Evolutionary conservation across 1,140 invertebrate genomes (phyloP), one percentile per base, ranked within the genome.

Genomic region (Araneus ventricosus): DNA sequence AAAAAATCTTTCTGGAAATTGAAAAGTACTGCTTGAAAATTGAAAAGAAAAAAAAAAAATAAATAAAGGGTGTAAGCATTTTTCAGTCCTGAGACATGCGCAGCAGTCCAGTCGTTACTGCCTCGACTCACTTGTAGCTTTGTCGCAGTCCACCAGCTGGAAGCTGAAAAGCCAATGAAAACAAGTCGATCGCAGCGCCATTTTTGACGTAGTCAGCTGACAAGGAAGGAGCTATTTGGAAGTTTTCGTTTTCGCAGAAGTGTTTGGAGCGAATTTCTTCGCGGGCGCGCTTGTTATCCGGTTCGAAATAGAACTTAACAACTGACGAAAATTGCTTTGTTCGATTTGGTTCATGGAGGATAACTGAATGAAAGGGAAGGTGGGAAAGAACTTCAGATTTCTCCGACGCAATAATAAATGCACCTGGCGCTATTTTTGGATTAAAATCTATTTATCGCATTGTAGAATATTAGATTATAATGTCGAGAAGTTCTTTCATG

Each of bases 101-200:
- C 80, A 30, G 59, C 27, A 41, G 30, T 39, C 17, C 61, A 88
- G 24, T 37, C 30, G 17, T 75, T 75, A 75, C 67, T 75, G 10
- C 30, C 14, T 20, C 3, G 30, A 67, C 30, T 37, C 27, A 20
- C 14, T 20, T 30, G 67, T 75, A 14, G 67, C 30, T 52, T 52
- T 75, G 67, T 30, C 67, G 67, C 67, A 75, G 67, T 70, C 88
- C 10, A 41, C 57, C 37, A 70, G 59, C 87, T 90, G 88, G 30
- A 41, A 80, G 41, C 67, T 30, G 88, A 24, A 27, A n/a, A 84
- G 34, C 88, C 88, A 90, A 90, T 90, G 27, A 90, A 79, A 90
- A 79, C 63, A 59, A 90, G 59, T 37, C 88, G 88, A 41, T 59
- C 20, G 17, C 70, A 90, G 88, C 88, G 88, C 88, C 88, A 89